A percentile compares a stretch with the other conserved stretches of the same genome.
Evolutionary conservation across 2,888 invertebrate genomes (phyloP).

Genomic region (Cerceris rybyensis): DNA sequence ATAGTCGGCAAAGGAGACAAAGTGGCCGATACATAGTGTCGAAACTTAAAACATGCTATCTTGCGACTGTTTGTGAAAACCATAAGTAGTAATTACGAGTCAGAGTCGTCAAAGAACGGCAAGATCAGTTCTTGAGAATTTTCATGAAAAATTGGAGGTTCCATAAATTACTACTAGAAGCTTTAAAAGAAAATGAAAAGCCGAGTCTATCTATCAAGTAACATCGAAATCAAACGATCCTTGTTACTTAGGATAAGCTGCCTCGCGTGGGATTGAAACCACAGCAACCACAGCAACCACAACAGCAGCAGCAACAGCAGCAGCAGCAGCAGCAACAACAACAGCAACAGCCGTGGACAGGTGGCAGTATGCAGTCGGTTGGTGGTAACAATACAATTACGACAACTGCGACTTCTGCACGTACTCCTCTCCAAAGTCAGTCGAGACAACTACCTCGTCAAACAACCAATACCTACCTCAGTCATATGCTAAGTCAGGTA

Average conservation of each 20-base stretch:
- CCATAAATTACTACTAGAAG: neutral
- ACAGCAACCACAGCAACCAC: conserved; percentile 73
- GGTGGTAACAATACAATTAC: conserved; percentile 75
- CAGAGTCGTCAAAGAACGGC: too few relatives aligned
- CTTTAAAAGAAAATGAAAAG: neutral
- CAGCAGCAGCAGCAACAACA: conserved; percentile 64
- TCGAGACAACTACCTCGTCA: conserved; percentile 80
- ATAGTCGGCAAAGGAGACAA: too few relatives aligned
- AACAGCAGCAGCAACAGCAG: conserved; percentile 81
- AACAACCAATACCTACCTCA: conserved; percentile 81
- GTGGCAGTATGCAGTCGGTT: conserved; percentile 75
- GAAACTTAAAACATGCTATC: too few relatives aligned
- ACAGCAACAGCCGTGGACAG: conserved; percentile 74
- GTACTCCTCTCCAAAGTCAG: conserved; percentile 79
- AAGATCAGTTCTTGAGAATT: too few relatives aligned
- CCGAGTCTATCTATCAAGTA: neutral
- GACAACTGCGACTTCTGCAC: conserved; percentile 76
- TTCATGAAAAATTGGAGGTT: too few relatives aligned
- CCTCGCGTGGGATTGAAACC: conserved; percentile 82
- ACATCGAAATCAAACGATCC: neutral
- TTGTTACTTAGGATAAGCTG: conserved; percentile 83
- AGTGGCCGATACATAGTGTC: too few relatives aligned
- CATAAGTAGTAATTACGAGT: too few relatives aligned
- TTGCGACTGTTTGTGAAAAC: too few relatives aligned
- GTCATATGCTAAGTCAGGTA: conserved; percentile 79